phyloP scores from a whole-genome alignment of 2,113 vertebrate species.

The Alexandromys fortis region DNA sequence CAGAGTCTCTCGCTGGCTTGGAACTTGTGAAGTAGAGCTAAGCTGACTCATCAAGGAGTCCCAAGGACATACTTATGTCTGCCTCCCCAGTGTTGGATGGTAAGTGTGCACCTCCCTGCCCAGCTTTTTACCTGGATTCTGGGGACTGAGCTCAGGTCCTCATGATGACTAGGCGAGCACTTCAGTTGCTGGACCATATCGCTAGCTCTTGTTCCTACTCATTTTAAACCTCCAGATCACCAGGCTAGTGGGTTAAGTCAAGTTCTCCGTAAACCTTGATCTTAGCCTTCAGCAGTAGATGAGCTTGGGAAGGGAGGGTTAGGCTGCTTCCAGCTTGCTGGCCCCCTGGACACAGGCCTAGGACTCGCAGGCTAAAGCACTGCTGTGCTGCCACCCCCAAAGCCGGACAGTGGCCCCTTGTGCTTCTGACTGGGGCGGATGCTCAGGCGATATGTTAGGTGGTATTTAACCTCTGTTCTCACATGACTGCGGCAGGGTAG shows the following conservation, averaged over 20 bases:
- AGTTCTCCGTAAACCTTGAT: neutral
- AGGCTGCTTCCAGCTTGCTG: accelerated
- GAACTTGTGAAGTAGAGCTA: neutral
- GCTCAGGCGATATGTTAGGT: neutral
- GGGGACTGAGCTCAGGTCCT: too few species aligned
- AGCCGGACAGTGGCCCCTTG: neutral
- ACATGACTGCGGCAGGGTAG: accelerated
- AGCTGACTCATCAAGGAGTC: neutral
- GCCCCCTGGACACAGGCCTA: accelerated
- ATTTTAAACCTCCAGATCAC: neutral
- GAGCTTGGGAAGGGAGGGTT: too few species aligned
- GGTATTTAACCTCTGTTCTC: neutral
- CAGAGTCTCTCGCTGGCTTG: neutral
- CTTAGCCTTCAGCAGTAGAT: neutral
- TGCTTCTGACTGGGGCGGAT: neutral
- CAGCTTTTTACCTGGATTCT: neutral
- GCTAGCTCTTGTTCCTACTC: neutral
- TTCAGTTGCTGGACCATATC: too few species aligned
- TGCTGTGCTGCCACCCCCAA: neutral
- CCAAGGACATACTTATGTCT: neutral
- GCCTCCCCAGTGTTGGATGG: neutral
- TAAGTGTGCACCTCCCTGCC: neutral
- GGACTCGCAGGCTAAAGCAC: accelerated
- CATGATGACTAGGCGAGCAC: too few species aligned
- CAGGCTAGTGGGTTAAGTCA: neutral